Percentiles rank a stretch among this genome's conserved stretches.
Evolutionary conservation across 2,113 vertebrate species (phyloP).

Genomic region (Tonatia bakeri): DNA sequence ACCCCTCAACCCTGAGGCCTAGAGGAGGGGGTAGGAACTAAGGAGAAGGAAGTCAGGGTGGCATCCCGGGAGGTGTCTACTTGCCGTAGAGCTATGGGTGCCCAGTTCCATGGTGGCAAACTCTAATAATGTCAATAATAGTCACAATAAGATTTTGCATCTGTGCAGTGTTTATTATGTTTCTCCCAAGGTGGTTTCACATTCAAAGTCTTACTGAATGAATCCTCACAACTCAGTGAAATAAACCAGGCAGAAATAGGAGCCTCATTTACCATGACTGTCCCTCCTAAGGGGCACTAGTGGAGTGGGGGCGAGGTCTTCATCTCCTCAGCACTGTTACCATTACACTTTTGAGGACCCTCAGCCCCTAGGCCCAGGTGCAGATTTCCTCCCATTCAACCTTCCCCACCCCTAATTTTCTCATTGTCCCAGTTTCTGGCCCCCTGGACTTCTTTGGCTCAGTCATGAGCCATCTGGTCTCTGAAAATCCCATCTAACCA

Average conservation of each 20-base stretch:
- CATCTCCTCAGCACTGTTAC: not conserved
- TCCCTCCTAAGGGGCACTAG: not conserved
- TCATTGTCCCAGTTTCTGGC: conserved; percentile 41
- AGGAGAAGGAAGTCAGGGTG: not conserved
- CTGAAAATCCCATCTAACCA: conserved; percentile 40
- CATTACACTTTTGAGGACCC: not conserved
- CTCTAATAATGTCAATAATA: not conserved
- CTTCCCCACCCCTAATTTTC: not conserved
- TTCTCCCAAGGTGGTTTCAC: conserved; percentile 15
- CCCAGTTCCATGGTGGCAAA: not conserved
- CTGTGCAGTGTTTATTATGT: not conserved
- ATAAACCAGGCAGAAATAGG: not conserved
- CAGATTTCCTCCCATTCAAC: not conserved
- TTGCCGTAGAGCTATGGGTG: not conserved
- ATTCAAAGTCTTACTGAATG: not conserved
- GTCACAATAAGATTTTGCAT: not conserved
- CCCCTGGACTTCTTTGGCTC: conserved; percentile 44
- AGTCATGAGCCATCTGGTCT: conserved; percentile 59
- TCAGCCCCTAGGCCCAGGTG: not conserved
- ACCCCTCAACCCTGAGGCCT: too few species aligned
- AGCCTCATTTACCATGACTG: not conserved
- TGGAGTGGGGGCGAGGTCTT: not conserved
- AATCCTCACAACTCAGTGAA: not conserved
- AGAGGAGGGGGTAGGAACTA: rapidly evolving
- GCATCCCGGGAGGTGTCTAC: not conserved